Base-by-base conservation (phyloP, 1,140 invertebrate genomes). In the Mamestra configurata region DNA sequence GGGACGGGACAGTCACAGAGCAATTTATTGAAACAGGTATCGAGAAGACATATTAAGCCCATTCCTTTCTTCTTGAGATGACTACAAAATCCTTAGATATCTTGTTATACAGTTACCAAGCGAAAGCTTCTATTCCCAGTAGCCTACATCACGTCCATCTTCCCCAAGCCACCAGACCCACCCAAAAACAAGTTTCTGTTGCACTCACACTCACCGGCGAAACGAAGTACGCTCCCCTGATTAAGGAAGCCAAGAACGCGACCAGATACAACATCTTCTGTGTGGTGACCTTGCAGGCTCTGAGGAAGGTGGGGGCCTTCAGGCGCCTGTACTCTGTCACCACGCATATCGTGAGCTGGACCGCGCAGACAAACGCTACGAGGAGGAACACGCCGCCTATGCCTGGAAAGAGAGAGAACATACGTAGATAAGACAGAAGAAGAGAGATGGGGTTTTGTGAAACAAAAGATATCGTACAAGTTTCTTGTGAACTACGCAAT, bases 241-340 rank as follows among this genome's bases (percentile, higher is more conserved):
- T 96, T 0, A 97, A 95, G 27, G 98, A 97, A 0, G 98, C 98
- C 22, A 99, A 95, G 93, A 98, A 98, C 20, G 98, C 98, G 77
- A 99, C 96, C 81, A 98, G 97, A 90, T 99, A 99, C 7, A 99
- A 96, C 82, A 98, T 95, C 95, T 99, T 99, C 90, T 99, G 98
- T 4, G 97, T 98, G 70, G 98, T 99, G 49, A 99, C 96, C 85
- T 97, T 96, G 89, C 98, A 98, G 8, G 98, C 98, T 79, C 97
- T 95, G 0, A 98, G 89, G 73, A 98, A 95, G 1, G 97, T 97
- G 10, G 97, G 98, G 55, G 97, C 96, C 95, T 98, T 98, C 94
- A 98, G 96, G 83, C 97, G 95, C 81, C 97, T 95, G 96, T 98
- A 98, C 95, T 99, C 98, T 15, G 96, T 96, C 35, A 97, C 96